A percentile compares a stretch with the other conserved stretches of the same genome.
These are phyloP conservation scores for Laupala kohalensis DNA, from an alignment of 1,140 invertebrate genomes.

Conservation along the genomic window DNA sequence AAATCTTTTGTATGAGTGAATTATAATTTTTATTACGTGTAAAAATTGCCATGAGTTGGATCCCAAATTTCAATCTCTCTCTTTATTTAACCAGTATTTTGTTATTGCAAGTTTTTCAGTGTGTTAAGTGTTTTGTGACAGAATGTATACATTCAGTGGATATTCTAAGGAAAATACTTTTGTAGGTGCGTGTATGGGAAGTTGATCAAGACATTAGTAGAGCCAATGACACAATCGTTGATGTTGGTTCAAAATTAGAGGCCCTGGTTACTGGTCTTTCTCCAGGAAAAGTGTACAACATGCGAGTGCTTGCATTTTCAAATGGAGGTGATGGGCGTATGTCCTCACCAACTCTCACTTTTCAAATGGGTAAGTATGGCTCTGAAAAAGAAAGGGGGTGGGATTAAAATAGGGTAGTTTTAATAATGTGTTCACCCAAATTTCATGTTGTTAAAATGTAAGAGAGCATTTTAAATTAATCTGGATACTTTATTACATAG, in stretches of 20 bases:
- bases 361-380: constrained; percentile 58
- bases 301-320: constrained; percentile 84
- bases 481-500: no score
- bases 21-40: no score
- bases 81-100: neutral
- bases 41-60: no score
- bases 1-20: no score
- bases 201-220: constrained; percentile 81
- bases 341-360: constrained; percentile 79
- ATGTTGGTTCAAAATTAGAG: constrained; percentile 60
- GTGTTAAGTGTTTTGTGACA: neutral
- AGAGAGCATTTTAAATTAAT: no score
- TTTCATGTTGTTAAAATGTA: no score
- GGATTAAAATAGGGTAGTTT: no score
- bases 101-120: neutral
- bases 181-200: constrained; percentile 78
- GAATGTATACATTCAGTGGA: no score
- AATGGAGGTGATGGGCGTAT: constrained; percentile 90
- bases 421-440: no score
- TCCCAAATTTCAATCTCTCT: neutral
- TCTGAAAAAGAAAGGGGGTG: neutral
- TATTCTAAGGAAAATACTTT: constrained; percentile 18
- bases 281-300: constrained; percentile 73
- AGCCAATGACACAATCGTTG: constrained; percentile 73
- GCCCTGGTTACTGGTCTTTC: constrained; percentile 62